phyloP scores from a whole-genome alignment of 2,888 invertebrate species.

The Cremastobaeus sp. region DNA sequence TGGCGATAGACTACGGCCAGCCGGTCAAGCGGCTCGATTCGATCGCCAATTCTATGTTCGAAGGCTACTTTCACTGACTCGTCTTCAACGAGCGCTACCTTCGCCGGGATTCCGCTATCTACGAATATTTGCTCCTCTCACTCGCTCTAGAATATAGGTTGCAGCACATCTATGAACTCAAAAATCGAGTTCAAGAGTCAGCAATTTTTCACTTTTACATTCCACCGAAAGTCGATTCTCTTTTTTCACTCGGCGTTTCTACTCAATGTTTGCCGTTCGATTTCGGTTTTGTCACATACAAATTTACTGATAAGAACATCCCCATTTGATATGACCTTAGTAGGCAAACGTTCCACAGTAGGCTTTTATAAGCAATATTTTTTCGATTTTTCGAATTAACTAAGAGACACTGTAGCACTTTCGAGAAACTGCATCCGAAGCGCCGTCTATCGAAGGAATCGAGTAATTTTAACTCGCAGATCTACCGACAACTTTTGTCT shows the following conservation, averaged over 20 bases:
- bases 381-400: no score
- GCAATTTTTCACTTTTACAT: no score
- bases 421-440: background rate
- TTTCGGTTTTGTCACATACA: no score
- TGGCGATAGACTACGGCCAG: conserved; percentile 60
- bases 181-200: no score
- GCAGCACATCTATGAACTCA: conserved; percentile 56
- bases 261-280: background rate
- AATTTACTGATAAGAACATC: no score
- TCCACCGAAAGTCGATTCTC: no score
- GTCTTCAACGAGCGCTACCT: conserved; percentile 53
- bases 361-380: no score
- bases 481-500: background rate
- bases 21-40: conserved; percentile 59
- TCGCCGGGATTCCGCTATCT: conserved; percentile 57
- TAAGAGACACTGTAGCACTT: conserved; percentile 4
- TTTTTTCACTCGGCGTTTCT: background rate
- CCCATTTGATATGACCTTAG: no score
- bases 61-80: conserved; percentile 67
- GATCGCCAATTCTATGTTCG: conserved; percentile 57
- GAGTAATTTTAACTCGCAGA: background rate
- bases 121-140: conserved; percentile 52
- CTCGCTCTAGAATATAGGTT: conserved; percentile 55
- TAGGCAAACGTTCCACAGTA: no score
- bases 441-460: conserved; percentile 3